Evolutionary conservation across 2,888 invertebrate species (phyloP).

Genomic region (Thymelicus sylvestris): DNA sequence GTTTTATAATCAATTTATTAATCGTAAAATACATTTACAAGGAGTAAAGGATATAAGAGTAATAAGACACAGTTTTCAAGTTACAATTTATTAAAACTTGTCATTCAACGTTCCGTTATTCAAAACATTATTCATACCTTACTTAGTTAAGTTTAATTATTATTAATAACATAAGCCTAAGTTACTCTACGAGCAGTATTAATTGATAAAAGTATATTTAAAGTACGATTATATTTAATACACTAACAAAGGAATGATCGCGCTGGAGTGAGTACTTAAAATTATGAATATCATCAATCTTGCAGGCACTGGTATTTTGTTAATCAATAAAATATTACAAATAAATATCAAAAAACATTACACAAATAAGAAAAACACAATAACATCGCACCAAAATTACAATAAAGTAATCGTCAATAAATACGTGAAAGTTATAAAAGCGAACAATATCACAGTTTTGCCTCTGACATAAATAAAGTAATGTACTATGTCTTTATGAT

Average conservation of each 20-base stretch:
- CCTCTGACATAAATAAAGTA: constrained; percentile 41
- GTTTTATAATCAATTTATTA: constrained; percentile 64
- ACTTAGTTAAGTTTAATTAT: constrained; percentile 44
- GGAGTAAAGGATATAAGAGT: constrained; percentile 45
- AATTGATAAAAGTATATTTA: constrained; percentile 41
- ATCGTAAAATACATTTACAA: constrained; percentile 52
- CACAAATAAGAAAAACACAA: constrained; percentile 44
- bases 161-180: constrained; percentile 55
- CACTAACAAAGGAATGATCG: constrained; percentile 57
- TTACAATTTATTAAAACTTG: constrained; percentile 39
- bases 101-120: constrained; percentile 25
- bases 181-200: constrained; percentile 56
- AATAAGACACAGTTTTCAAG: constrained; percentile 53
- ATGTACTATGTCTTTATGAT: constrained; percentile 30
- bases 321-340: constrained; percentile 41
- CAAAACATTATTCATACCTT: constrained; percentile 36
- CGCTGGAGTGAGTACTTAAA: constrained; percentile 50
- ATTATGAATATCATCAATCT: constrained; percentile 79
- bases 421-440: constrained; percentile 47
- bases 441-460: constrained; percentile 76
- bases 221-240: constrained; percentile 29
- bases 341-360: constrained; percentile 40
- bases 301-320: constrained; percentile 76
- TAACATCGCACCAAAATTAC: constrained; percentile 38
- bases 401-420: constrained; percentile 29